Percentiles rank a stretch among this genome's conserved stretches.
Evolutionary conservation across 64 coral and sea anemone genomes (phyloP).

Genomic region (Actinia tenebrosa): DNA sequence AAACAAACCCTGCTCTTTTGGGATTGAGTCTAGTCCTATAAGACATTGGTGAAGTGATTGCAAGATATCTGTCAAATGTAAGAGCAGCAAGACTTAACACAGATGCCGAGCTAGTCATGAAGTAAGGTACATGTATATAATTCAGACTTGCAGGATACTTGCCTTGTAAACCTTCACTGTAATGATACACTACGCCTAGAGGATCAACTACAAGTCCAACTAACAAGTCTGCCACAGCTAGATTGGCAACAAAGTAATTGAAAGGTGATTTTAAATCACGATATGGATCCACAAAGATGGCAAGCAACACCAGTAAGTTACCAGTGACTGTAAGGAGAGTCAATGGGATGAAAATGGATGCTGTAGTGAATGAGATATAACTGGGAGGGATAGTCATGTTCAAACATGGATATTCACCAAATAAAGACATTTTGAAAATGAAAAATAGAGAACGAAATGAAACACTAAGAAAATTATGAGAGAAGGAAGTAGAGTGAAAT

Average conservation of each 20-base stretch:
- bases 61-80: slow-evolving; percentile 47
- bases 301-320: slow-evolving; percentile 64
- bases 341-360: slow-evolving; percentile 45
- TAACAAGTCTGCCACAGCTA: slow-evolving; percentile 65
- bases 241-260: slow-evolving; percentile 74
- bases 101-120: slow-evolving; percentile 63
- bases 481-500: neutral
- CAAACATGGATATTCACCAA: slow-evolving; percentile 5
- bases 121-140: slow-evolving; percentile 70
- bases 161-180: slow-evolving; percentile 35
- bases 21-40: slow-evolving; percentile 42
- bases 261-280: slow-evolving; percentile 71
- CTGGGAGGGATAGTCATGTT: neutral
- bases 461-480: neutral
- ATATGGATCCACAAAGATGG: slow-evolving; percentile 63
- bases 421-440: neutral
- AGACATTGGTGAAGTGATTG: slow-evolving; percentile 37
- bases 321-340: slow-evolving; percentile 59
- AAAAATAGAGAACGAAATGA: neutral
- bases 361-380: slow-evolving; percentile 48
- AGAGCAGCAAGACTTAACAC: slow-evolving; percentile 72
- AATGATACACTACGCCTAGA: slow-evolving; percentile 58
- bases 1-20: slow-evolving; percentile 1
- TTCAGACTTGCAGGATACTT: slow-evolving; percentile 33
- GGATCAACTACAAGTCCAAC: slow-evolving; percentile 69